These are phyloP conservation scores for Panurus biarmicus DNA, from an alignment of 2,113 vertebrate genomes.

Conservation along the genomic window DNA sequence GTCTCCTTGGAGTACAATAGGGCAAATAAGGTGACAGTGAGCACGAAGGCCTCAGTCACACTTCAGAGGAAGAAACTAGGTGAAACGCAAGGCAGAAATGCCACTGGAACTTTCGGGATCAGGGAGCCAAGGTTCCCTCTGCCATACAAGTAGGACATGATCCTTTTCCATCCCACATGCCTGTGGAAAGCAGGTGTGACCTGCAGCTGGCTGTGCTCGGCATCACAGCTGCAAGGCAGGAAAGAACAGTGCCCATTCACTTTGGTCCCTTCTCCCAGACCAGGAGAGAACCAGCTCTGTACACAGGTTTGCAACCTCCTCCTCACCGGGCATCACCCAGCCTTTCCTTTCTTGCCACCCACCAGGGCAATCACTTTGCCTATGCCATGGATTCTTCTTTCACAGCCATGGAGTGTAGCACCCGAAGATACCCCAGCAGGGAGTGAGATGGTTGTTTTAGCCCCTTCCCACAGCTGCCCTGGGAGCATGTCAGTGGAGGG, in stretches of 20 bases:
- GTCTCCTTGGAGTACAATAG: background rate
- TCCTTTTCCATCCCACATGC: rapidly evolving
- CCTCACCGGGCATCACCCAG: background rate
- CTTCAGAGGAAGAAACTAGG: background rate
- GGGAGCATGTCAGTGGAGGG: background rate
- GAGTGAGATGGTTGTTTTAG: background rate
- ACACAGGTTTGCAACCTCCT: background rate
- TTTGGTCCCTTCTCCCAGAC: background rate
- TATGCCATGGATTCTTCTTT: background rate
- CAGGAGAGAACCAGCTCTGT: background rate
- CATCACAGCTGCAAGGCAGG: background rate
- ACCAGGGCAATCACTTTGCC: rapidly evolving
- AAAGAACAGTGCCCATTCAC: background rate
- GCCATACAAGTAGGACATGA: background rate
- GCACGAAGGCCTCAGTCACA: background rate
- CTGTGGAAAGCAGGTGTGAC: rapidly evolving
- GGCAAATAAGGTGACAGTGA: background rate
- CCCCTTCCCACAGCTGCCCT: background rate
- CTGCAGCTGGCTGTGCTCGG: rapidly evolving
- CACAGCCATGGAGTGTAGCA: background rate
- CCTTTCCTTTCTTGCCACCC: background rate
- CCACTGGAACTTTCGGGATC: background rate
- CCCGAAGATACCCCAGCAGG: background rate
- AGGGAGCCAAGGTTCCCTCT: background rate
- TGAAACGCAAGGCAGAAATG: background rate